phyloP scores from a whole-genome alignment of 2,888 invertebrate species.

The Mycogona germanica region DNA sequence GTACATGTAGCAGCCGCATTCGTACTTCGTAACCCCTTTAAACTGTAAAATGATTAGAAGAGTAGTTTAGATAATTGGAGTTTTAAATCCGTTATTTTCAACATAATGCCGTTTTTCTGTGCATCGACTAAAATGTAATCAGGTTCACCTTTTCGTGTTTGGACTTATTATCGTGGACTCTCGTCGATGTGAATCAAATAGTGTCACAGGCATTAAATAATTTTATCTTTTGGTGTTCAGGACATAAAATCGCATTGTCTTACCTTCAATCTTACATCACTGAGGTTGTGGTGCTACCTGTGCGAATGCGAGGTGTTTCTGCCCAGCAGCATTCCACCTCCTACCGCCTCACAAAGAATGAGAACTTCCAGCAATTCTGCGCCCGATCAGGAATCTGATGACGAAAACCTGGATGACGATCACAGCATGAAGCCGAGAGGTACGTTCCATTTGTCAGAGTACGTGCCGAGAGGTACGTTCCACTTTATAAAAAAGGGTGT shows the following conservation, averaged over 20 bases:
- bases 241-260: constrained; percentile 66
- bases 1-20: too few species aligned
- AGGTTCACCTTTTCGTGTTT: too few species aligned
- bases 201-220: not conserved
- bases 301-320: constrained; percentile 71
- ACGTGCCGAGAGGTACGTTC: not conserved
- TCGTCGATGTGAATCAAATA: too few species aligned
- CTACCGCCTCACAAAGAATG: constrained; percentile 19
- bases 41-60: too few species aligned
- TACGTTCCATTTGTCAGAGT: too few species aligned
- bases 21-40: too few species aligned
- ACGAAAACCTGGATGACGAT: constrained; percentile 35
- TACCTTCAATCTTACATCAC: constrained; percentile 72
- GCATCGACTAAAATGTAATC: too few species aligned
- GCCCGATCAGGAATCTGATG: constrained; percentile 34
- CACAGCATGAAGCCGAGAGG: constrained; percentile 41
- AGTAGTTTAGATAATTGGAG: too few species aligned
- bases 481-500: too few species aligned
- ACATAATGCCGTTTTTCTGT: too few species aligned
- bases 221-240: constrained; percentile 28
- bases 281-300: constrained; percentile 76
- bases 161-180: too few species aligned
- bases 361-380: constrained; percentile 19
- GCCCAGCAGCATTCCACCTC: constrained; percentile 36
- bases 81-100: too few species aligned